Conservation (phyloP, 2,888 invertebrate genomes). For the Ethmia dodecea region DNA sequence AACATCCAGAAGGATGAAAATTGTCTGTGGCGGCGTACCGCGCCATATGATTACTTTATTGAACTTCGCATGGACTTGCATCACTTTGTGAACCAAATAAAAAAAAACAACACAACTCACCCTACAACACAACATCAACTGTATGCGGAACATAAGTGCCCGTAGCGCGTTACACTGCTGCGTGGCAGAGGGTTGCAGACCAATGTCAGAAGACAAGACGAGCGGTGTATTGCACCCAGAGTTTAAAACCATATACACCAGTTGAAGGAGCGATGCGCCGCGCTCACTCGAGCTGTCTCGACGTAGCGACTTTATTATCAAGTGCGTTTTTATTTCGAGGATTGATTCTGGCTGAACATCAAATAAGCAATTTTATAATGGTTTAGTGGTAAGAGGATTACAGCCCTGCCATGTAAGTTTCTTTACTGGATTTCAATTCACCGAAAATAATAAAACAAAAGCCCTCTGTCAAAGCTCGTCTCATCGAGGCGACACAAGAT, state of each 20-base stretch:
- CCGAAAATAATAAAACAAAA: too few species aligned
- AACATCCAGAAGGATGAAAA: too few species aligned
- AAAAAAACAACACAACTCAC: too few species aligned
- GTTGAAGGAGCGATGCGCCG: conserved; percentile 46
- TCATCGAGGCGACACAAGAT: too few species aligned
- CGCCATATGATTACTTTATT: too few species aligned
- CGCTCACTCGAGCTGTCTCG: conserved; percentile 46
- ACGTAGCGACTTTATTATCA: conserved; percentile 47
- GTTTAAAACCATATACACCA: conserved; percentile 50
- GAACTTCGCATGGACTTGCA: too few species aligned
- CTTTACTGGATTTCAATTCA: too few species aligned
- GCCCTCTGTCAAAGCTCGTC: too few species aligned
- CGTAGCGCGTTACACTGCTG: conserved; percentile 48
- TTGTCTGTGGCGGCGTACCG: too few species aligned
- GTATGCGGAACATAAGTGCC: conserved; percentile 61
- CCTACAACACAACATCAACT: conserved; percentile 56
- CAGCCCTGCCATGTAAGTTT: too few species aligned
- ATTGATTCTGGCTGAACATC: conserved; percentile 53
- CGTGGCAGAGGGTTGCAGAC: conserved; percentile 19
- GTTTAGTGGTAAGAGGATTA: too few species aligned
- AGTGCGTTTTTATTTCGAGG: conserved; percentile 49
- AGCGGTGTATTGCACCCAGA: conserved; percentile 47
- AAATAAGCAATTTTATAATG: conserved; percentile 7
- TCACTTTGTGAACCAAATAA: too few species aligned
- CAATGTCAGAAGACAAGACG: conserved; percentile 35